Base-by-base conservation (phyloP, 2,797 vertebrate genomes). In the Ctenopoma kingsleyae region DNA sequence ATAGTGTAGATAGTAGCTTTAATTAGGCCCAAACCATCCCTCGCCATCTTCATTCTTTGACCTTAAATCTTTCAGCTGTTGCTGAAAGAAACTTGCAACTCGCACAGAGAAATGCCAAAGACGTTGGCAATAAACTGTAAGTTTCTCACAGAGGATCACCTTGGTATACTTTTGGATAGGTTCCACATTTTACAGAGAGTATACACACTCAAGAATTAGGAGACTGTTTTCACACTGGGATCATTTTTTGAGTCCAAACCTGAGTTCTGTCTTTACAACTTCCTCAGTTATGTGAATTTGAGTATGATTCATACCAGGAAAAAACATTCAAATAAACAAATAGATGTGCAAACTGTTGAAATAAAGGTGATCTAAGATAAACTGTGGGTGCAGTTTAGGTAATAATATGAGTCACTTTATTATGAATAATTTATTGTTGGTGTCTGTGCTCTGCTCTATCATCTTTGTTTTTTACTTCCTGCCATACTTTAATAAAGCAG, bases 401-500 rank as follows among this genome's bases (percentile, higher is more conserved):
- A 36, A 47, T 2, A 52, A 17, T 17, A 62, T 10, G 17, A 67
- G 47, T 55, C 30, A 16, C 35, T 50, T 48, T 15, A 6, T 63
- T 35, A 20, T 50, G 25, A 32, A 51, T 40, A 40, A 40, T 40
- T 40, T 15, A 65, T 60, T 75, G 41, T 52, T 41, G 5, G 0
- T 74, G 32, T 27, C 47, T 65, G 8, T 32, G 43, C 74, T 76
- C 7, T 27, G 8, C 71, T 67, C 53, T 12, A 19, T 78, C 76
- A 63, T 61, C 56, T 63, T 61, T 67, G 10, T 47, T 69, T 74
- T 66, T 70, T 52, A 56, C 27, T 76, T 71, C 38, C 57, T 55
- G 20, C n/a, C 62, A 61, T 62, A 52, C 66, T 81, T 83, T 75
- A 73, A 80, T 84, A 71, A 83, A 82, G 76, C 49, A 59, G 58